A percentile compares a stretch with the other conserved stretches of the same genome.
phyloP scores from a whole-genome alignment of 2,113 vertebrate genomes.

The Centropristis striata region DNA sequence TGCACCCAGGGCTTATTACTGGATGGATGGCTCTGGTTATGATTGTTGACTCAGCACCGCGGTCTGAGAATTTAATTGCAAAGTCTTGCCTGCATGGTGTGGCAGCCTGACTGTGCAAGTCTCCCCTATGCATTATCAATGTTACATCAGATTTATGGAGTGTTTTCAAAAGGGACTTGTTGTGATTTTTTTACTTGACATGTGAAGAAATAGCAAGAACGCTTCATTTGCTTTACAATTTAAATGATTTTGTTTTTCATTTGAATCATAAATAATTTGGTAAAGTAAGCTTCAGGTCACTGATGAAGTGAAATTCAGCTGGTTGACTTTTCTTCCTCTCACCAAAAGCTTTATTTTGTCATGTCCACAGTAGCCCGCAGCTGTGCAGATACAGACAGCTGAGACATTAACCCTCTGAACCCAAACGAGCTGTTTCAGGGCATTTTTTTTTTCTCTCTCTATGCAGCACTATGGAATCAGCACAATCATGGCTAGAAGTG shows the following conservation, averaged over 20 bases:
- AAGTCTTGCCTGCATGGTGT: conserved; percentile 29
- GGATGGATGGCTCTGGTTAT: conserved; percentile 70
- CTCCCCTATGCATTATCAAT: conserved; percentile 14
- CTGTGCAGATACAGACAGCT: no score
- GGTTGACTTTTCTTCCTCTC: background rate
- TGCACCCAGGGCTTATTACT: conserved; percentile 67
- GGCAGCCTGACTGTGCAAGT: conserved; percentile 16
- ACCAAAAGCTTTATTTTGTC: no score
- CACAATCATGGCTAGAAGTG: no score
- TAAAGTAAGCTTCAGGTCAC: background rate
- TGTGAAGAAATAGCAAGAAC: background rate
- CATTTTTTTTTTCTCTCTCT: no score
- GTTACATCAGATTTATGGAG: conserved; percentile 19
- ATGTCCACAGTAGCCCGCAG: no score
- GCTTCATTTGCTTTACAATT: background rate
- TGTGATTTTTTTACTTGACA: conserved; percentile 21
- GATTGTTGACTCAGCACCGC: conserved; percentile 77
- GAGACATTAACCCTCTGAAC: no score
- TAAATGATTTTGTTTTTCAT: background rate
- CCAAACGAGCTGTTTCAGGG: no score
- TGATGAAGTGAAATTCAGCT: background rate
- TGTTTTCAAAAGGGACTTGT: conserved; percentile 21
- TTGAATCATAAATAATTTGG: conserved; percentile 3
- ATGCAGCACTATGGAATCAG: no score
- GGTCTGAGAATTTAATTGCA: conserved; percentile 61